A percentile compares a stretch with the other conserved stretches of the same genome.
Evolutionary conservation across 2,888 invertebrate genomes (phyloP).

Genomic region (Brenthis daphne): DNA sequence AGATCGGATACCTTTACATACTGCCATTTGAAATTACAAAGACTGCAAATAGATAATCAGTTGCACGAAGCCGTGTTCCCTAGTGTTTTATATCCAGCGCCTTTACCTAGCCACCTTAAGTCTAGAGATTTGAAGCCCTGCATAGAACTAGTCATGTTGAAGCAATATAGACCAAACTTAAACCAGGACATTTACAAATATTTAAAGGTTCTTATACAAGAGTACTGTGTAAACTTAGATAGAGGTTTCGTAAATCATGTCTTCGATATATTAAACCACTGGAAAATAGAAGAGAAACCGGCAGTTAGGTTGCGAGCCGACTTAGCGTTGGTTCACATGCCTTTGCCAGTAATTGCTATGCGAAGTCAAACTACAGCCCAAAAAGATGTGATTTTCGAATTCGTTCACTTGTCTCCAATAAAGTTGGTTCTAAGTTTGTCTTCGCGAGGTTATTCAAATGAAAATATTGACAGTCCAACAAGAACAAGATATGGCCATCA

Average conservation of each 20-base stretch:
- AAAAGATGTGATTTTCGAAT: slow-evolving; percentile 78
- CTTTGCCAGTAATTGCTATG: slow-evolving; percentile 74
- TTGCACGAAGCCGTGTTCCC: slow-evolving; percentile 86
- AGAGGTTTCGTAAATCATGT: slow-evolving; percentile 85
- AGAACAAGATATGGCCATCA: slow-evolving; percentile 59
- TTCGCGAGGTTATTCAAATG: slow-evolving; percentile 68
- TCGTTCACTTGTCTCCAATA: slow-evolving; percentile 82
- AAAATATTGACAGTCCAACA: slow-evolving; percentile 58
- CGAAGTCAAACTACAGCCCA: slow-evolving; percentile 65
- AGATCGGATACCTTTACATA: slow-evolving; percentile 86
- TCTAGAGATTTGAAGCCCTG: slow-evolving; percentile 77
- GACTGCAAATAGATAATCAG: slow-evolving; percentile 89
- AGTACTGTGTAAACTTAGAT: slow-evolving; percentile 86
- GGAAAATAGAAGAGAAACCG: slow-evolving; percentile 82
- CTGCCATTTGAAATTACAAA: slow-evolving; percentile 85
- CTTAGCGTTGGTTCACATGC: slow-evolving; percentile 82
- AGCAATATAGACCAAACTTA: slow-evolving; percentile 72
- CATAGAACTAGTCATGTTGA: slow-evolving; percentile 81
- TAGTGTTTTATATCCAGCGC: slow-evolving; percentile 84
- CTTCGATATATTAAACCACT: slow-evolving; percentile 83
- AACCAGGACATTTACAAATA: slow-evolving; percentile 84
- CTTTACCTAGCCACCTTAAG: slow-evolving; percentile 72
- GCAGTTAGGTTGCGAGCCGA: slow-evolving; percentile 81
- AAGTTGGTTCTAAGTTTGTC: slow-evolving; percentile 84
- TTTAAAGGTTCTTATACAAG: slow-evolving; percentile 84